Conservation (phyloP, 2,888 invertebrate genomes). For the Sympetrum striolatum region DNA sequence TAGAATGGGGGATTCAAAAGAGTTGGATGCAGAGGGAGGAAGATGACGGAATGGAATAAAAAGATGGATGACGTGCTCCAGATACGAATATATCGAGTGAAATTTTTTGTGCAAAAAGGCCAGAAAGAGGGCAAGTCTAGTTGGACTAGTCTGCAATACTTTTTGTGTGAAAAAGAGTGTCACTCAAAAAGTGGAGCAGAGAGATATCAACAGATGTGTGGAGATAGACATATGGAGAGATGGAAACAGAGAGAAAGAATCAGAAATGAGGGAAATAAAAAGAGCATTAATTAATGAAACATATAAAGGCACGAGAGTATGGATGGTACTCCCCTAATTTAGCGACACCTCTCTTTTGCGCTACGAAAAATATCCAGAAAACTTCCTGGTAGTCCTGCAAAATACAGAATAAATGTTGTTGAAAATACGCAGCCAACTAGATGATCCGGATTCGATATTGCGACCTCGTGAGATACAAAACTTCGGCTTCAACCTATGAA, state of each 20-base stretch:
- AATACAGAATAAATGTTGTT: no score
- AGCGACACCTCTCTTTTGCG: no score
- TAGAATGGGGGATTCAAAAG: background rate
- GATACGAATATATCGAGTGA: background rate
- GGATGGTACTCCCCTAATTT: no score
- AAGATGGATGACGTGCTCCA: background rate
- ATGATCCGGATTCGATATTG: no score
- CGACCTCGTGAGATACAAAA: no score
- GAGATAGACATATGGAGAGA: background rate
- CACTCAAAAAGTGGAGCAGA: background rate
- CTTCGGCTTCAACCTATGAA: no score
- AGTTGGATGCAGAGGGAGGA: background rate
- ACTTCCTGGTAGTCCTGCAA: no score
- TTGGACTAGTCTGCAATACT: no score
- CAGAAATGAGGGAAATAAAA: background rate
- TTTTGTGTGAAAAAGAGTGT: no score
- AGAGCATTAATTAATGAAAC: background rate
- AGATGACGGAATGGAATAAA: background rate
- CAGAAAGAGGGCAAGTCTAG: background rate
- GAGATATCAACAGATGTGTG: background rate
- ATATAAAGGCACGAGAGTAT: background rate
- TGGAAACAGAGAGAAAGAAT: background rate
- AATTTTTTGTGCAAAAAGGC: background rate
- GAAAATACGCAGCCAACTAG: no score
- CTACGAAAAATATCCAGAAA: no score